These are phyloP conservation scores for Hirtodrosophila cameraria DNA, from an alignment of 2,888 invertebrate species.

Conservation along the genomic window DNA sequence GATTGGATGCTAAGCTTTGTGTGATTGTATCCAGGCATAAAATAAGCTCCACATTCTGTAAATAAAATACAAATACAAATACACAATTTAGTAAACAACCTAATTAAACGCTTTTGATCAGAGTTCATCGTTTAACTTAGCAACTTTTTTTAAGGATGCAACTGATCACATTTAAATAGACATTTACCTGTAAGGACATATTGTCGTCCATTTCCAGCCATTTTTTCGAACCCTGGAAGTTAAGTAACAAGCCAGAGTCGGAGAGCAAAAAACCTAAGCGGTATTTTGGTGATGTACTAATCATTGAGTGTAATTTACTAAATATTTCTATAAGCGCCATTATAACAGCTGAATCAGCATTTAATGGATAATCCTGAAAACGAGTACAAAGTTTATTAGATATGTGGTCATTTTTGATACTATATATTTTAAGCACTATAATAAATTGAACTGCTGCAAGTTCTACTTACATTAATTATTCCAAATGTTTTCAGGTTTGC, in stretches of 20 bases:
- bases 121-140: too few relatives aligned
- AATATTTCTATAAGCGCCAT: conserved; percentile 94
- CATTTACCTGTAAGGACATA: conserved; percentile 87
- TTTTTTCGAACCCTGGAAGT: conserved; percentile 97
- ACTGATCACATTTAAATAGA: neutral
- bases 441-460: neutral
- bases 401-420: too few relatives aligned
- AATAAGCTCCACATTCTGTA: conserved; percentile 93
- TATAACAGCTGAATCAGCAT: conserved; percentile 94
- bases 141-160: too few relatives aligned
- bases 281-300: conserved; percentile 89
- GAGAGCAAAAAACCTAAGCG: conserved; percentile 94
- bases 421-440: neutral
- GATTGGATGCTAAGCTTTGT: conserved; percentile 84
- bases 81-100: too few relatives aligned
- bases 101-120: too few relatives aligned
- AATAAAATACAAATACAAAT: neutral
- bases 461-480: conserved; percentile 91
- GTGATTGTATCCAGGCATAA: conserved; percentile 94
- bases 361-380: conserved; percentile 91
- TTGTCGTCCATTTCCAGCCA: conserved; percentile 91
- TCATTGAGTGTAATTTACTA: conserved; percentile 92
- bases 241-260: conserved; percentile 94
- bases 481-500: conserved; percentile 97
- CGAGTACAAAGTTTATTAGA: too few relatives aligned